Evolutionary conservation across 2,888 invertebrate species (phyloP), one percentile per base, ranked within the genome.

Genomic region (Drosophila tripunctata): DNA sequence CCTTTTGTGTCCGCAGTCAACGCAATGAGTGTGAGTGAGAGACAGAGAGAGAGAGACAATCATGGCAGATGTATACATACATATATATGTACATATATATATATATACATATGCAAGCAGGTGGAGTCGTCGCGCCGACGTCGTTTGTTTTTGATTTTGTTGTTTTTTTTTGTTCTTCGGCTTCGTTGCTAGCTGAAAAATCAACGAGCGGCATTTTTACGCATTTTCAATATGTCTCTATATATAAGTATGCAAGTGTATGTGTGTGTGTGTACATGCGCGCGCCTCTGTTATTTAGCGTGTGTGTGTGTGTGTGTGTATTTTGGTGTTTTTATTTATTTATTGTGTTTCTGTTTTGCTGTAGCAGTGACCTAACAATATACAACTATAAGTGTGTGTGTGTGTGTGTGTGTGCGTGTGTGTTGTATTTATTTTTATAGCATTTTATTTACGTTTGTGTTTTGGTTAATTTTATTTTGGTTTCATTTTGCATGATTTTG

Each of bases 131-230:
- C 76, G 79, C 63, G 75, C 63, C 69, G 74, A 78, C 67, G 77
- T 78, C 73, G 77, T 77, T 78, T 79, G 75, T 77, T 75, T 69
- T 75, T 72, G 22, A 51, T 69, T 68, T 52, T 64, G 54, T 67
- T 41, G 12, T 40, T 31, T 69, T 68, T 52, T 64, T 57, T 67
- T 41, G 12, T 40, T 31, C 44, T 36, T 55, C 51, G 57, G 60
- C 31, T 69, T 50, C 74, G 85, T 83, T 83, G 76, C 86, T 85
- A 87, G 87, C 78, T 75, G 68, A 77, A 80, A 81, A 77, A 75
- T 75, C 81, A 85, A 88, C 84, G 88, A 88, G 88, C 88, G 89
- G 88, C 89, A 79, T 88, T 88, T 85, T 84, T 87, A 84, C 83
- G 87, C 83, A 84, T 84, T 84, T 83, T 72, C 87, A 77, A 74